A percentile compares a stretch with the other conserved stretches of the same genome.
These are phyloP conservation scores for Macropis europaea DNA, from an alignment of 2,888 invertebrate species.

Conservation along the genomic window DNA sequence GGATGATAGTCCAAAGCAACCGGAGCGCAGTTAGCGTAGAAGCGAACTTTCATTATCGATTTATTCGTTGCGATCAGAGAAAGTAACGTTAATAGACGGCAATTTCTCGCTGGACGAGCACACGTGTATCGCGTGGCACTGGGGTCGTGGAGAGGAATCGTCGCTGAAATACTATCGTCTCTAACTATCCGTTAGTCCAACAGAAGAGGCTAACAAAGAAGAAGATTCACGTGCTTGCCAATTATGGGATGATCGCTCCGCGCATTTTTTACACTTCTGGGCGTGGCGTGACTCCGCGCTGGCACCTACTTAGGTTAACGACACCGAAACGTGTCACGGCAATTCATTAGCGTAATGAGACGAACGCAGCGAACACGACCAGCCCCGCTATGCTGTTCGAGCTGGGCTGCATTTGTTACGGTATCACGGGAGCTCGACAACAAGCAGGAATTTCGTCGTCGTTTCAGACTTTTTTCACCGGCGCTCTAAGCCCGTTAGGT, in stretches of 20 bases:
- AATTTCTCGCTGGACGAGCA: constrained; percentile 18
- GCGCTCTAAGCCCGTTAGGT: no score
- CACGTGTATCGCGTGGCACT: constrained; percentile 34
- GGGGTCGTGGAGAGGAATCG: constrained; percentile 20
- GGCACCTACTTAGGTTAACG: constrained; percentile 70
- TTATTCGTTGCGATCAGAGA: constrained; percentile 30
- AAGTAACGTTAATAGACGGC: constrained; percentile 34
- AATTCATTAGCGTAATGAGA: constrained; percentile 74
- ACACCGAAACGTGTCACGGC: constrained; percentile 77
- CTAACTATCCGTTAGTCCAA: constrained; percentile 13
- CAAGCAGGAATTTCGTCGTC: background rate
- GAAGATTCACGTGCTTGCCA: constrained; percentile 24
- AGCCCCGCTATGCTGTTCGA: constrained; percentile 27
- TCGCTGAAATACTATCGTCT: background rate
- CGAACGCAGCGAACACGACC: constrained; percentile 46
- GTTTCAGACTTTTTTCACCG: no score
- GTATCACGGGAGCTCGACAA: constrained; percentile 2
- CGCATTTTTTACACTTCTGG: constrained; percentile 45
- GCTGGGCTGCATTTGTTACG: constrained; percentile 59
- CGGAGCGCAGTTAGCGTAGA: background rate
- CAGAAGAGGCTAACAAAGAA: constrained; percentile 11
- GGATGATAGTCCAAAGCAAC: background rate
- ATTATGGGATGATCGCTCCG: constrained; percentile 55
- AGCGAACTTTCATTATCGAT: constrained; percentile 43
- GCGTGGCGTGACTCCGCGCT: constrained; percentile 55